These are phyloP conservation scores for Hydrotaea cyrtoneurina DNA, from an alignment of 2,888 invertebrate species.

Conservation along the genomic window DNA sequence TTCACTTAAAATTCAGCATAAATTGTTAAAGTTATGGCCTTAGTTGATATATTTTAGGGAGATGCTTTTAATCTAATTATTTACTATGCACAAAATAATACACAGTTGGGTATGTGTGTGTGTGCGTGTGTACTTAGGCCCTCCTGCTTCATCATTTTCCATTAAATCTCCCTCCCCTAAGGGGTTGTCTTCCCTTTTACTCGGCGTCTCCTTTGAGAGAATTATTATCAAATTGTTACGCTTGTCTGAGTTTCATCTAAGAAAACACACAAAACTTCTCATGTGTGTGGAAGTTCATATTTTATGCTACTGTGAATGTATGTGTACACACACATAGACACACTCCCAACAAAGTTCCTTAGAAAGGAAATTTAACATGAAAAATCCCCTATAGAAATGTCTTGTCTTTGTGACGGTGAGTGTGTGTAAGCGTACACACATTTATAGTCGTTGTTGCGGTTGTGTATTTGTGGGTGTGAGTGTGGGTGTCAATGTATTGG, in stretches of 20 bases:
- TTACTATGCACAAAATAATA: neutral
- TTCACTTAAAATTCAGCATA: constrained; percentile 25
- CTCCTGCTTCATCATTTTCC: constrained; percentile 6
- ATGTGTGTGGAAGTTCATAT: constrained; percentile 27
- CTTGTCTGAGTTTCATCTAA: constrained; percentile 16
- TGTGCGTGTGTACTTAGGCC: neutral
- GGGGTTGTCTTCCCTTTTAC: neutral
- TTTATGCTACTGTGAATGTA: neutral
- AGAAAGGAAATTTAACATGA: too few relatives aligned
- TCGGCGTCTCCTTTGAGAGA: neutral
- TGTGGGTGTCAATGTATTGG: constrained; percentile 26
- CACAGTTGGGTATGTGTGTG: neutral
- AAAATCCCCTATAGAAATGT: too few relatives aligned
- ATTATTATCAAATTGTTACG: constrained; percentile 35
- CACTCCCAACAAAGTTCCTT: neutral
- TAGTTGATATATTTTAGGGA: neutral
- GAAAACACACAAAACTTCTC: constrained; percentile 21
- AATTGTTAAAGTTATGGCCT: constrained; percentile 11
- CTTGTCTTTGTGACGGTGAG: too few relatives aligned
- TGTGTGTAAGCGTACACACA: too few relatives aligned
- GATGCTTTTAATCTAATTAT: constrained; percentile 35
- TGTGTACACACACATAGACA: too few relatives aligned
- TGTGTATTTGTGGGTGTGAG: neutral
- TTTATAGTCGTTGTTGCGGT: neutral
- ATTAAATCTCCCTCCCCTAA: neutral